Evolutionary conservation across 2,797 vertebrate species (phyloP), one percentile per base, ranked within the genome.

Genomic region (Sebastes steindachneri): DNA sequence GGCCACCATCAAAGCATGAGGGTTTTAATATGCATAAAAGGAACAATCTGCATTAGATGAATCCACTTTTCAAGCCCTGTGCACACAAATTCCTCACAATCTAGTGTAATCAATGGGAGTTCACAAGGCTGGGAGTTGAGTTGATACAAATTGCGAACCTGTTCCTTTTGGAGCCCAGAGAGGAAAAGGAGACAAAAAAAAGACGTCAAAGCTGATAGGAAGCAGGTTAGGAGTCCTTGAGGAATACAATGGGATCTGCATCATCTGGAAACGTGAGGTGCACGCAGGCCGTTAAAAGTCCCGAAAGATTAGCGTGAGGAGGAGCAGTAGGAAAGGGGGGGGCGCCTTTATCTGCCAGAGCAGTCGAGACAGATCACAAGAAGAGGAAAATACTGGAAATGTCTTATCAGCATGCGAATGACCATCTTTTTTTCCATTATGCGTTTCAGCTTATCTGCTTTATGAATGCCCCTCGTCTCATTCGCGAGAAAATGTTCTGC

Each of bases 231-330:
- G 79, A 88, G 89, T 90, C 86, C 89, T 90, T 89, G 86, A 93
- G 83, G 85, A 91, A 88, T 73, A 93, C 86, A 93, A 91, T 90
- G 66, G 87, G 82, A 84, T 88, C 60, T 29, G 73, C 69, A 91
- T 91, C 76, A 85, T 93, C 68, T 93, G 87, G 81, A 91, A 92
- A 88, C 66, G 29, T 26, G 51, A 88, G 80, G 73, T 68, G 71
- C 75, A 71, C 7, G 8, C 48, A 53, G 73, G 45, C 75, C 8
- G 58, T 76, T 76, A 80, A 63, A 84, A 73, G 73, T 80, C 77
- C 78, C 55, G 28, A 55, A 77, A 85, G 84, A 90, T 87, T 78
- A 83, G 71, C 9, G 17, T 21, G 71, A 73, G 81, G 82, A 83
- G 64, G 55, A 80, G 57, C 41, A 21, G 64, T 8, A 70, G 70